phyloP scores from a whole-genome alignment of 2,888 invertebrate species.

The Dynastes maya region DNA sequence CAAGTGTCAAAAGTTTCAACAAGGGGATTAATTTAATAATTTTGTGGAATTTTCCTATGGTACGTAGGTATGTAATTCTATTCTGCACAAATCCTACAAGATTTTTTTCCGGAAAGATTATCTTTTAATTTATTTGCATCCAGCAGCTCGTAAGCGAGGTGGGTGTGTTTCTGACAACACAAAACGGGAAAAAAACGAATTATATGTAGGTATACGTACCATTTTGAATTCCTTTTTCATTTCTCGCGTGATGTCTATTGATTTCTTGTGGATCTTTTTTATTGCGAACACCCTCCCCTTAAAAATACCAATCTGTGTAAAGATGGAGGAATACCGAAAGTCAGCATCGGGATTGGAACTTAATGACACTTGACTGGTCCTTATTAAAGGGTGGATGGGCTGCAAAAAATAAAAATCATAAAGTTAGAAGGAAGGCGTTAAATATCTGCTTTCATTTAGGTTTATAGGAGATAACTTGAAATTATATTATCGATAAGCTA shows the following conservation, averaged over 20 bases:
- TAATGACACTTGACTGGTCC: conserved; percentile 91
- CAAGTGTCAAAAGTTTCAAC: too few relatives aligned
- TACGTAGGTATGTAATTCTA: not conserved
- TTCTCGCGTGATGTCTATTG: conserved; percentile 89
- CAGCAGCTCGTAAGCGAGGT: too few relatives aligned
- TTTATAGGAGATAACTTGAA: conserved; percentile 19
- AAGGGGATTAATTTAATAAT: too few relatives aligned
- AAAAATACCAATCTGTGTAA: conserved; percentile 92
- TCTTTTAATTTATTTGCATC: not conserved
- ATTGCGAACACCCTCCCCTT: conserved; percentile 90
- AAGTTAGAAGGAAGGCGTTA: conserved; percentile 1
- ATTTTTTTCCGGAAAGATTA: not conserved
- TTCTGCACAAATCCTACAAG: not conserved
- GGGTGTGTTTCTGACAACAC: conserved; percentile 15
- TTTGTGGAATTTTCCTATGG: too few relatives aligned
- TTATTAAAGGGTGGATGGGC: conserved; percentile 77
- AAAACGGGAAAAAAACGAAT: conserved; percentile 20
- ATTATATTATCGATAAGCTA: conserved; percentile 12
- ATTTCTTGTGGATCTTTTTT: conserved; percentile 87
- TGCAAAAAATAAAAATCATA: conserved; percentile 60
- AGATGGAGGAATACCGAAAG: conserved; percentile 91
- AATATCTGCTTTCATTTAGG: not conserved
- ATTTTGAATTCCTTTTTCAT: conserved; percentile 95
- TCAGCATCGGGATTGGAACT: conserved; percentile 95
- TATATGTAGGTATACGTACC: conserved; percentile 72